Evolutionary conservation across 2,888 invertebrate species (phyloP), one percentile per base, ranked within the genome.

Genomic region (Eustalomyia histrio): DNA sequence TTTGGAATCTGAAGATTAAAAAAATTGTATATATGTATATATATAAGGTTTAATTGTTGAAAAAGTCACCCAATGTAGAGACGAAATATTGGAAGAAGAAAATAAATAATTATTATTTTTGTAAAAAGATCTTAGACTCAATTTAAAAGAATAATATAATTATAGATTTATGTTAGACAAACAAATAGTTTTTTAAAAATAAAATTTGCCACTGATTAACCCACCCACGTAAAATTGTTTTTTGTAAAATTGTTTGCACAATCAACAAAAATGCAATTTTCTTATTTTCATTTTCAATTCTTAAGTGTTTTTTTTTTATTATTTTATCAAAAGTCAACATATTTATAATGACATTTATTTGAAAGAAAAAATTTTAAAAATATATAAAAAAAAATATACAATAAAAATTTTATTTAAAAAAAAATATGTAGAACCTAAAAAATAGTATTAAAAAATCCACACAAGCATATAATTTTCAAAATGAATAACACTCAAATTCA

Each of bases 191-290:
- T 47, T n/a, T 47, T n/a, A 47, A 47, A 47, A 47, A n/a, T n/a
- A 47, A 47, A 12, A 2, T 47, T 43, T 47, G 16, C 43, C 43
- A 47, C 43, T 47, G n/a, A n/a, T 47, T 47, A 5, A 6, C 43
- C 43, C n/a, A n/a, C 43, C 43, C 43, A 47, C 43, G 43, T n/a
- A 14, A n/a, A n/a, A n/a, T n/a, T n/a, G n/a, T n/a, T n/a, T n/a
- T n/a, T 47, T 14, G 2, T 1, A 47, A 6, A n/a, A 47, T n/a
- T 47, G n/a, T 14, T 47, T 47, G n/a, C n/a, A 47, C n/a, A 47
- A 47, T 47, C 43, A 47, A 47, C 1, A 47, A 47, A 47, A n/a
- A 47, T 47, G n/a, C 43, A 47, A 47, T n/a, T 47, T 47, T 47
- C 4, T 47, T 47, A n/a, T 47, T 47, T 43, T 43, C 12, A 43